phyloP scores from a whole-genome alignment of 2,113 vertebrate species.

The Ancistrus triradiatus region DNA sequence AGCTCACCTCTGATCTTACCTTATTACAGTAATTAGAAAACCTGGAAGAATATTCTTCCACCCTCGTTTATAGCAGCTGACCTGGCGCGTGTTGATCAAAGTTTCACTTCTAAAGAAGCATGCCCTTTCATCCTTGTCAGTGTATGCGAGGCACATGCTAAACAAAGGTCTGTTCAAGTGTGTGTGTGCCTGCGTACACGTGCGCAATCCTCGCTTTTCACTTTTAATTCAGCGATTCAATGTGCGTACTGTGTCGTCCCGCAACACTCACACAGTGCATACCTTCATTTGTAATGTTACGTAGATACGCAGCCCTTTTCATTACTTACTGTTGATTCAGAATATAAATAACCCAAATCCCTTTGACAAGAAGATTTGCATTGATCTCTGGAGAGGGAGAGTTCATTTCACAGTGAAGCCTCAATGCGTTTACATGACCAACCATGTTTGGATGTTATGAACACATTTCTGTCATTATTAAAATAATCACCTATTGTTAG shows the following conservation, averaged over 20 bases:
- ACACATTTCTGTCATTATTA: no score
- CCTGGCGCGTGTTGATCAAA: slow-evolving; percentile 18
- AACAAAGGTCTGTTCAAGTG: slow-evolving; percentile 20
- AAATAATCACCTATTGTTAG: no score
- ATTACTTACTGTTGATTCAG: no score
- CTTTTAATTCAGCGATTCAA: not conserved
- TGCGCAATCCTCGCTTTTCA: not conserved
- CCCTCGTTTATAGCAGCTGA: slow-evolving; percentile 3
- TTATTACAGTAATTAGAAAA: no score
- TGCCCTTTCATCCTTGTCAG: slow-evolving; percentile 17
- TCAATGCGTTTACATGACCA: not conserved
- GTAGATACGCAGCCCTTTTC: no score
- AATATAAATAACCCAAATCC: not conserved
- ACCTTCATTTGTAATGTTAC: no score
- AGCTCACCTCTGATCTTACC: no score
- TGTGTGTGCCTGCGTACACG: not conserved
- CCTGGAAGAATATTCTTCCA: no score
- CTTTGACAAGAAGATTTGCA: not conserved
- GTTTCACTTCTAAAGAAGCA: slow-evolving; percentile 8
- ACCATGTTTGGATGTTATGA: no score
- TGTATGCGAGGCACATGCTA: slow-evolving; percentile 16
- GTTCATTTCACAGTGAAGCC: no score
- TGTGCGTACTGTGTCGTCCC: not conserved
- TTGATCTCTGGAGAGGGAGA: no score
- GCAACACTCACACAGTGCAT: no score